A percentile compares a stretch with the other conserved stretches of the same genome.
phyloP scores from a whole-genome alignment of 2,113 vertebrate species.

The Mobula birostris region DNA sequence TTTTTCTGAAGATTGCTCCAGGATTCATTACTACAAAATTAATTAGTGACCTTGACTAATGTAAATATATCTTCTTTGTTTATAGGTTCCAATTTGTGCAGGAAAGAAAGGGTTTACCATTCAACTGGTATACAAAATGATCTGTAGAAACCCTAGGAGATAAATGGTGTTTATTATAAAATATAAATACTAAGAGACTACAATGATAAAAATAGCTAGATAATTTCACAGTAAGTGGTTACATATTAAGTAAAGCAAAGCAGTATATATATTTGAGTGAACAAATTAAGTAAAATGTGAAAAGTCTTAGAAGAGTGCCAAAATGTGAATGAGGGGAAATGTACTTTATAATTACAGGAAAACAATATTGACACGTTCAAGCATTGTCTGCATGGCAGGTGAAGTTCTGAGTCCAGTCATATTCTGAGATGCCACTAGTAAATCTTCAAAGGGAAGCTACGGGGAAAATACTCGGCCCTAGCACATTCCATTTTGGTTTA shows the following conservation, averaged over 20 bases:
- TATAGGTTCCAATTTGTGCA: not conserved
- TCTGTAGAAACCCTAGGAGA: not conserved
- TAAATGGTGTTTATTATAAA: not conserved
- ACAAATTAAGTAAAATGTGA: not conserved
- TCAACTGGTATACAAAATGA: not conserved
- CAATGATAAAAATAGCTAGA: not conserved
- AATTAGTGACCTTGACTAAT: not conserved
- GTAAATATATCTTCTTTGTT: not conserved
- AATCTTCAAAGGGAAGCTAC: not conserved
- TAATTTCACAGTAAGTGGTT: not conserved
- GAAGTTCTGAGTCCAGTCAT: not conserved
- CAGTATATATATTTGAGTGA: not conserved
- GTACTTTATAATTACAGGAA: too few species aligned
- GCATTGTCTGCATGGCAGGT: not conserved
- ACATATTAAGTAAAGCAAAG: not conserved
- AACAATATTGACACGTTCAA: not conserved
- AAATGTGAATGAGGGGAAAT: not conserved
- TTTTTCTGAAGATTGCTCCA: conserved; percentile 11
- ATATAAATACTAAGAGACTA: not conserved
- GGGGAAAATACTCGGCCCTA: not conserved
- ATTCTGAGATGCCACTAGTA: not conserved
- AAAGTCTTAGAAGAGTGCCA: not conserved
- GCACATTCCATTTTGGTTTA: not conserved
- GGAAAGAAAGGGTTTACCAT: not conserved
- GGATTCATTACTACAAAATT: not conserved